A percentile compares a stretch with the other conserved stretches of the same genome.
These are phyloP conservation scores for Tetragnatha montana DNA, from an alignment of 2,888 invertebrate genomes.

Conservation along the genomic window DNA sequence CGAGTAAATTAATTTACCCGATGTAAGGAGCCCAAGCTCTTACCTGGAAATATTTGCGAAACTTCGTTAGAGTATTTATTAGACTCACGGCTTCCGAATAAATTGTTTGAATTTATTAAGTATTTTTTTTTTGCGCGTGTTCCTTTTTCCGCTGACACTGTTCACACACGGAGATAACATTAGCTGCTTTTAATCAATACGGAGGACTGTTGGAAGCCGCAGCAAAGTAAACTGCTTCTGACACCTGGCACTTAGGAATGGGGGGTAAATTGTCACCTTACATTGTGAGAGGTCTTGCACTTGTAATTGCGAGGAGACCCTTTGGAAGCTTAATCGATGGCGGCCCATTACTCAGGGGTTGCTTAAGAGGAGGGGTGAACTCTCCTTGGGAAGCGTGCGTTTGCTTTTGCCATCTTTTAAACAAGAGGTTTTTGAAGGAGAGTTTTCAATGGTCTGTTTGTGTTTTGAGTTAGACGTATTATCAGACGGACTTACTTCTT, in stretches of 20 bases:
- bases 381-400: neutral
- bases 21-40: conserved; percentile 21
- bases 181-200: conserved; percentile 35
- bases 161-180: conserved; percentile 30
- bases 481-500: too few species aligned
- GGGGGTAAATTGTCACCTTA: conserved; percentile 40
- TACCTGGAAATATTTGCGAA: conserved; percentile 27
- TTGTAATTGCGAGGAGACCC: conserved; percentile 24
- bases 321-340: conserved; percentile 35
- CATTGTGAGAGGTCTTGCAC: conserved; percentile 10
- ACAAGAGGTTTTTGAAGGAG: too few species aligned
- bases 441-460: too few species aligned
- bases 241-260: conserved; percentile 48
- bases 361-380: neutral
- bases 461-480: too few species aligned
- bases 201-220: neutral
- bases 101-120: conserved; percentile 45
- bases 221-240: conserved; percentile 46
- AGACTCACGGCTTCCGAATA: conserved; percentile 8
- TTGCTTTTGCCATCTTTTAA: neutral
- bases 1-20: conserved; percentile 38
- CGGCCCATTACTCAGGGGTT: neutral
- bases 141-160: neutral
- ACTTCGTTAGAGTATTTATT: conserved; percentile 31
- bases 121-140: conserved; percentile 9